Evolutionary conservation across 2,797 vertebrate species (phyloP).

Genomic region (Falco naumanni): DNA sequence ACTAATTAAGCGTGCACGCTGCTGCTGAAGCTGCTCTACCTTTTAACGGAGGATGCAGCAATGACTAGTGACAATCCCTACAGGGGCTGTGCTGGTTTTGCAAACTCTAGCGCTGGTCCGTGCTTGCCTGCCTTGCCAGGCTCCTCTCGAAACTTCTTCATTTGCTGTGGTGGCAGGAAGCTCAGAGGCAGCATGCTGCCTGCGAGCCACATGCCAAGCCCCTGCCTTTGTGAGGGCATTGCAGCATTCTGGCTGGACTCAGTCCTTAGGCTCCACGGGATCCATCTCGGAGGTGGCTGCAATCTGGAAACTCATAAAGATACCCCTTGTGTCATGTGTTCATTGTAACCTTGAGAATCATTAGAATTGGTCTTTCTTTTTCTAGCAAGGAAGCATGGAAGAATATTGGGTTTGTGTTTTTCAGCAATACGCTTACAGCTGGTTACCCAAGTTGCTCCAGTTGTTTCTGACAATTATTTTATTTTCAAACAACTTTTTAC

Average conservation of each 20-base stretch:
- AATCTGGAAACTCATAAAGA: not conserved
- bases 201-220: not conserved
- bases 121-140: not conserved
- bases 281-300: not conserved
- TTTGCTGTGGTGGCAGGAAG: not conserved
- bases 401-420: not conserved
- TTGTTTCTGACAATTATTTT: not conserved
- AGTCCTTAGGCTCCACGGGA: not conserved
- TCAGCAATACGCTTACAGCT: not conserved
- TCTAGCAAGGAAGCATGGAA: not conserved
- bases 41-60: not conserved
- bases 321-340: not conserved
- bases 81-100: not conserved
- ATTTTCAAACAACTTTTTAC: not conserved
- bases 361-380: not conserved
- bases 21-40: not conserved
- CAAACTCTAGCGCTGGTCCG: not conserved
- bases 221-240: not conserved
- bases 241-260: not conserved
- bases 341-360: not conserved
- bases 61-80: not conserved
- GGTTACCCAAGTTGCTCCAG: not conserved
- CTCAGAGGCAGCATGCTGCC: not conserved
- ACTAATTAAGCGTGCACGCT: not conserved
- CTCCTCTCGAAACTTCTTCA: not conserved